Evolutionary conservation across 2,888 invertebrate genomes (phyloP).

Genomic region (Salpingus planirostris): DNA sequence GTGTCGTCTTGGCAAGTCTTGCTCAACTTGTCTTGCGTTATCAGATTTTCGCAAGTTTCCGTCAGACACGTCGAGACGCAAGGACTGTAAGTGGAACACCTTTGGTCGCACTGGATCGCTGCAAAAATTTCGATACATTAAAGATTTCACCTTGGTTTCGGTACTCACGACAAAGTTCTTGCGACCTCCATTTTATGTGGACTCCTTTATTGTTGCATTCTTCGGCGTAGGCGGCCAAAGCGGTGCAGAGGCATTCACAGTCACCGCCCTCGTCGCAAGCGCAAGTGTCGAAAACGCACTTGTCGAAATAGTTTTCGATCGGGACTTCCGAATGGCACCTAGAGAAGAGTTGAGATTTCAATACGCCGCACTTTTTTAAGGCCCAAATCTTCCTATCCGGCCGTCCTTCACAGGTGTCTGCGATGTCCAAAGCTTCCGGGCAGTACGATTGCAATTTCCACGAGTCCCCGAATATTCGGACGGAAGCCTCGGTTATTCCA

Average conservation of each 20-base stretch:
- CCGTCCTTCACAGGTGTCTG: slow-evolving; percentile 63
- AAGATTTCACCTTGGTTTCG: no score
- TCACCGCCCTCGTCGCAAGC: slow-evolving; percentile 86
- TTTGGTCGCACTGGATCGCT: slow-evolving; percentile 85
- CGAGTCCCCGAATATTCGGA: slow-evolving; percentile 75
- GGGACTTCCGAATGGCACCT: slow-evolving; percentile 74
- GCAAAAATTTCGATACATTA: slow-evolving; percentile 46
- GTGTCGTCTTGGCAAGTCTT: slow-evolving; percentile 62
- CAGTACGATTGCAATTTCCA: slow-evolving; percentile 78
- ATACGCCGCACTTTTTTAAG: slow-evolving; percentile 59
- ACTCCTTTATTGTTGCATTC: slow-evolving; percentile 71
- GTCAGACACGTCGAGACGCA: slow-evolving; percentile 76
- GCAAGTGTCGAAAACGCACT: slow-evolving; percentile 80
- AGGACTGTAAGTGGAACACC: slow-evolving; percentile 68
- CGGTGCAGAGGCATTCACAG: slow-evolving; percentile 82
- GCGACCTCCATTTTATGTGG: slow-evolving; percentile 71
- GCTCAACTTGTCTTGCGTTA: slow-evolving; percentile 54
- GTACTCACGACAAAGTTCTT: slow-evolving; percentile 70
- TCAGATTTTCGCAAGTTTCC: slow-evolving; percentile 75
- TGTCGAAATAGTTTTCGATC: slow-evolving; percentile 57
- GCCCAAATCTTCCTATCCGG: slow-evolving; percentile 80
- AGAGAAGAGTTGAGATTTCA: slow-evolving; percentile 66
- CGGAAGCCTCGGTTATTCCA: slow-evolving; percentile 64
- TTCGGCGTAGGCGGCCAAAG: slow-evolving; percentile 79
- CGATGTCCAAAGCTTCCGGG: slow-evolving; percentile 50